phyloP scores from a whole-genome alignment of 2,888 invertebrate genomes.

The Drosophila demipolita region DNA sequence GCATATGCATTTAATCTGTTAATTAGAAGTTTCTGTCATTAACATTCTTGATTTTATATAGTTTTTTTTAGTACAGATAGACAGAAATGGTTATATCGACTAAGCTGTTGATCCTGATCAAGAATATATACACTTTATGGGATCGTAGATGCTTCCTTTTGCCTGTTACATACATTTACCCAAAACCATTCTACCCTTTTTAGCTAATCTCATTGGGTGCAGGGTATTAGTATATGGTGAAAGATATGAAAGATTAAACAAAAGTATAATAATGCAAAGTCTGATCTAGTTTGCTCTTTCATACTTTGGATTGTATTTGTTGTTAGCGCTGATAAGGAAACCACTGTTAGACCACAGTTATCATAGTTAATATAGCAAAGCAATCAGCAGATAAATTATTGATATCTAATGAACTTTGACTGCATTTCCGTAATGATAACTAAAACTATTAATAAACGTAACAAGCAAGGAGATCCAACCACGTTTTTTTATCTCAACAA shows the following conservation, averaged over 20 bases:
- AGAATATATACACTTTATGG: too few species aligned
- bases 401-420: slow-evolving; percentile 64
- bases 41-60: too few species aligned
- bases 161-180: too few species aligned
- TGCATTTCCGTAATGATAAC: slow-evolving; percentile 9
- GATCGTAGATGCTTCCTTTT: too few species aligned
- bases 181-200: too few species aligned
- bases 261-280: slow-evolving; percentile 13
- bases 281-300: slow-evolving; percentile 11
- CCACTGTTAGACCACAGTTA: slow-evolving; percentile 25
- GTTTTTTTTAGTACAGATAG: too few species aligned
- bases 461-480: slow-evolving; percentile 9
- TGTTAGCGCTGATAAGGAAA: slow-evolving; percentile 26
- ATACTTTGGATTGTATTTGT: slow-evolving; percentile 30
- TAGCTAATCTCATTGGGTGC: too few species aligned
- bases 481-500: slow-evolving; percentile 16
- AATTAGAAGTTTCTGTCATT: too few species aligned
- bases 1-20: too few species aligned
- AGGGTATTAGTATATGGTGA: too few species aligned
- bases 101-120: too few species aligned
- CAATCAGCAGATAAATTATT: slow-evolving; percentile 22
- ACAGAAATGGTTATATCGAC: too few species aligned
- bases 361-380: slow-evolving; percentile 10
- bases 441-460: neutral
- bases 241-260: neutral